Conservation (phyloP, 2,888 invertebrate genomes). For the Blera fallax region DNA sequence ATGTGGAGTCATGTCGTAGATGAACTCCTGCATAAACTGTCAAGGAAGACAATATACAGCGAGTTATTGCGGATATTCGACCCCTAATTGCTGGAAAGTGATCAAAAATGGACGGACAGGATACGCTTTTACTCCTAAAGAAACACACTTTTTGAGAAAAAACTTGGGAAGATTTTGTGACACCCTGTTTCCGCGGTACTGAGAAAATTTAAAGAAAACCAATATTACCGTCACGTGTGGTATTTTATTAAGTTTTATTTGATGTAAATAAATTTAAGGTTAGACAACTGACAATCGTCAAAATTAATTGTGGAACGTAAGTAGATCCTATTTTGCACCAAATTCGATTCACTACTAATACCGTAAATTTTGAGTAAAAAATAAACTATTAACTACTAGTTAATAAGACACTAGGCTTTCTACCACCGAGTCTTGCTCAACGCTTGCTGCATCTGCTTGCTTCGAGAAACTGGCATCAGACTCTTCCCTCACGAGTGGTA, state of each 20-base stretch:
- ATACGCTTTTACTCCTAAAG: too few relatives aligned
- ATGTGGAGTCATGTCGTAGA: too few relatives aligned
- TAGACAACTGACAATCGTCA: not conserved
- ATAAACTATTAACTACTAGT: not conserved
- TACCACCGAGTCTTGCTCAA: not conserved
- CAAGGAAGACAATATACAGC: too few relatives aligned
- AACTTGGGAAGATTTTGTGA: too few relatives aligned
- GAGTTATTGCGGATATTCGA: too few relatives aligned
- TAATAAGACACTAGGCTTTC: too few relatives aligned
- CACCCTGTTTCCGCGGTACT: not conserved
- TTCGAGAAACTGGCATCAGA: not conserved
- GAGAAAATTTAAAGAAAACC: too few relatives aligned
- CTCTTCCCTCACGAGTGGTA: not conserved
- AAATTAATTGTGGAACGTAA: not conserved
- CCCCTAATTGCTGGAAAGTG: too few relatives aligned
- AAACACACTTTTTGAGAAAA: too few relatives aligned
- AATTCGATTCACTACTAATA: not conserved
- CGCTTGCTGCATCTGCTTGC: not conserved
- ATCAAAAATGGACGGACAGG: too few relatives aligned
- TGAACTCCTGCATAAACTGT: too few relatives aligned
- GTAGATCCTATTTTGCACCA: not conserved
- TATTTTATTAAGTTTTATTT: not conserved
- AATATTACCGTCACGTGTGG: not conserved
- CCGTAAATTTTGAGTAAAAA: not conserved
- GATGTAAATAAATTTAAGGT: not conserved